Evolutionary conservation across 2,797 vertebrate genomes (phyloP).

Genomic region (Anguilla marmorata): DNA sequence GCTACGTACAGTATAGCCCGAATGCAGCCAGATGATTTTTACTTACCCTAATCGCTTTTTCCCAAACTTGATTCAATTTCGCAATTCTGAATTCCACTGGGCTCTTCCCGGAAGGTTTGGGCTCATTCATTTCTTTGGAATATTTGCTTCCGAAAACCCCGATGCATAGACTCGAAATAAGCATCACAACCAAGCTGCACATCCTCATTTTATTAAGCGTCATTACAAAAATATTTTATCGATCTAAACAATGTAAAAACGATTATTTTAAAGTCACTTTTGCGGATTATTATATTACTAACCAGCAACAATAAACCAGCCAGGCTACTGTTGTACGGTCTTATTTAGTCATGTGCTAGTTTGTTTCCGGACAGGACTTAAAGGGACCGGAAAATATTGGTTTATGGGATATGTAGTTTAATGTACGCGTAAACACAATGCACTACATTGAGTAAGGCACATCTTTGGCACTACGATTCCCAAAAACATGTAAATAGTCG

Average conservation of each 20-base stretch:
- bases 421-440: rapidly evolving
- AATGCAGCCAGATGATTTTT: neutral
- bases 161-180: conserved; percentile 52
- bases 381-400: neutral
- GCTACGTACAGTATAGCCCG: neutral
- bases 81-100: conserved; percentile 84
- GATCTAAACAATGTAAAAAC: neutral
- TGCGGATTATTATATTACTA: neutral
- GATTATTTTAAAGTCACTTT: neutral
- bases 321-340: conserved; percentile 52
- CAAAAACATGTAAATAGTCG: neutral
- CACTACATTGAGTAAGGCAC: rapidly evolving
- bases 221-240: neutral
- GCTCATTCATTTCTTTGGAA: conserved; percentile 83
- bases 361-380: conserved; percentile 29
- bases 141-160: conserved; percentile 79
- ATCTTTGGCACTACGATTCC: conserved; percentile 61
- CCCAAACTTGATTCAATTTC: conserved; percentile 90
- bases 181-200: conserved; percentile 43
- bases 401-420: conserved; percentile 65
- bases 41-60: conserved; percentile 89
- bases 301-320: conserved; percentile 3
- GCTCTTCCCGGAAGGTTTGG: conserved; percentile 54
- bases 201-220: conserved; percentile 50
- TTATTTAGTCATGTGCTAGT: conserved; percentile 5